A percentile compares a stretch with the other conserved stretches of the same genome.
These are phyloP conservation scores for Dermochelys coriacea DNA, from an alignment of 2,797 vertebrate genomes.

Conservation along the genomic window DNA sequence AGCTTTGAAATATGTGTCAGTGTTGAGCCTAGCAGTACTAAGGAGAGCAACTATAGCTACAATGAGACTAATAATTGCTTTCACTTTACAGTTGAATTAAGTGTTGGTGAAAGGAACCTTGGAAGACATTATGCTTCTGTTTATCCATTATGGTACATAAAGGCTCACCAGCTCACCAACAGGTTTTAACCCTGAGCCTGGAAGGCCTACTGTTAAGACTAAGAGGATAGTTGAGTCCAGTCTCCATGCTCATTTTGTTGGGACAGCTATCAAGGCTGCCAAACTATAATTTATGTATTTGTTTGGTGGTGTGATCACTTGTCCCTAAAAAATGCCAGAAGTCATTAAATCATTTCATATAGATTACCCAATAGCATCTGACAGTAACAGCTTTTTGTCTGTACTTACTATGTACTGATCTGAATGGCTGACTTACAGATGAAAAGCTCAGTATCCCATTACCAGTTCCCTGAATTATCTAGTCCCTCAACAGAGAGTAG, in stretches of 20 bases:
- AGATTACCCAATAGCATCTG: not conserved
- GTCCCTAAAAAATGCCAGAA: not conserved
- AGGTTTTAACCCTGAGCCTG: not conserved
- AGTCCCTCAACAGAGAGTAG: not conserved
- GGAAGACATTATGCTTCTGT: not conserved
- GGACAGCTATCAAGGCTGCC: not conserved
- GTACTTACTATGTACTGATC: not conserved
- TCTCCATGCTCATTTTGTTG: not conserved
- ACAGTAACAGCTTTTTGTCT: not conserved
- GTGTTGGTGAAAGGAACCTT: not conserved
- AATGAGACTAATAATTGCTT: not conserved
- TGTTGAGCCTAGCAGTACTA: not conserved
- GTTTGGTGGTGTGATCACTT: not conserved
- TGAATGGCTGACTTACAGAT: not conserved
- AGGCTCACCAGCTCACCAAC: not conserved
- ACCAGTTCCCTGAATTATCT: constrained; percentile 44
- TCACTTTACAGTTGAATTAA: constrained; percentile 1
- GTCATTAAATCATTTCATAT: not conserved
- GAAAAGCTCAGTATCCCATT: constrained; percentile 24
- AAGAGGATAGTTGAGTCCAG: not conserved
- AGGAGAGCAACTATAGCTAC: constrained; percentile 2
- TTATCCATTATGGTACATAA: not conserved
- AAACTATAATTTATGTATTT: not conserved
- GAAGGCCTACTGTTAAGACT: not conserved
- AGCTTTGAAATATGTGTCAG: constrained; percentile 34